Evolutionary conservation across 2,113 vertebrate genomes (phyloP).

Genomic region (Thunnus thynnus): DNA sequence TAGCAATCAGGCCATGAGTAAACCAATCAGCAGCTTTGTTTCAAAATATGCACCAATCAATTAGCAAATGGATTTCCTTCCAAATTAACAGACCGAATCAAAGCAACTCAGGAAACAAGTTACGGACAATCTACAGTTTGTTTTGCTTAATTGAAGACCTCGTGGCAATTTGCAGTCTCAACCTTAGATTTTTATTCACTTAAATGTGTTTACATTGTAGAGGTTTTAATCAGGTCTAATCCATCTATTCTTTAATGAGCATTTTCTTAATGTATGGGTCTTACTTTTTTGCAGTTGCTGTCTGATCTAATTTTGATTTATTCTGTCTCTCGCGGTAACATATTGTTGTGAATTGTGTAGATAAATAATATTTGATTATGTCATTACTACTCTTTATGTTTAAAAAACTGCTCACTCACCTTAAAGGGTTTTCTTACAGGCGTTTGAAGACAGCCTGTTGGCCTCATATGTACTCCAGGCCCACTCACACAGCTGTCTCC

Average conservation of each 20-base stretch:
- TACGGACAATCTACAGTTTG: slow-evolving; percentile 76
- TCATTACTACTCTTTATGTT: slow-evolving; percentile 17
- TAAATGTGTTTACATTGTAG: slow-evolving; percentile 48
- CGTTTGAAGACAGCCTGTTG: slow-evolving; percentile 37
- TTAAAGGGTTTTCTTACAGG: background rate
- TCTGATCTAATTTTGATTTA: slow-evolving; percentile 19
- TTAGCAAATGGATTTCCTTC: slow-evolving; percentile 82
- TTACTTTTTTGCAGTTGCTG: background rate
- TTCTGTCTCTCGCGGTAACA: background rate
- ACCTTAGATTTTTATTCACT: slow-evolving; percentile 36
- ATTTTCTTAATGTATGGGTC: background rate
- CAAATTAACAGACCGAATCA: slow-evolving; percentile 76
- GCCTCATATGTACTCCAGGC: slow-evolving; percentile 46
- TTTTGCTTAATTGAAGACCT: slow-evolving; percentile 71
- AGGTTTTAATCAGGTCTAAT: slow-evolving; percentile 42
- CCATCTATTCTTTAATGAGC: background rate
- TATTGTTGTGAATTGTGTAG: background rate
- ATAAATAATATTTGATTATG: slow-evolving; percentile 34
- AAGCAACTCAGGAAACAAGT: slow-evolving; percentile 66
- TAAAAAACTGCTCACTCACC: slow-evolving; percentile 11
- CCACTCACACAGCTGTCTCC: slow-evolving; percentile 60
- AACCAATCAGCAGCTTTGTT: slow-evolving; percentile 82
- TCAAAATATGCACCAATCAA: slow-evolving; percentile 78
- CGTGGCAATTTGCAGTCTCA: slow-evolving; percentile 44
- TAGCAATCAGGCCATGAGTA: slow-evolving; percentile 81